phyloP scores from a whole-genome alignment of 2,797 vertebrate genomes.

The Cryptoprocta ferox region DNA sequence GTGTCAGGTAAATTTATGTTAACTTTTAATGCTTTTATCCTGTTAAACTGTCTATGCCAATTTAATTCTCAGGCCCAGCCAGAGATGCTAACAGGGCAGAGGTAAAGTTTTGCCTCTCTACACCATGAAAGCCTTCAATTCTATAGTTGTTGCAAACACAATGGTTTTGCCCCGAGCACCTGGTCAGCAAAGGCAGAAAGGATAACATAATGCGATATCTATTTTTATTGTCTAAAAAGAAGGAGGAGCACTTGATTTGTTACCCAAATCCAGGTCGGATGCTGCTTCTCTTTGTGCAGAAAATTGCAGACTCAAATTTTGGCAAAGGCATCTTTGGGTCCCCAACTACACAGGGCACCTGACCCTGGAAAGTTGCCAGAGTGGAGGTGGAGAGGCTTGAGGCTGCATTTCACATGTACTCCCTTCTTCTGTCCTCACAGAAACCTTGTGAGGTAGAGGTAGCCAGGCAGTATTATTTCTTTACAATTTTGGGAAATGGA shows the following conservation, averaged over 20 bases:
- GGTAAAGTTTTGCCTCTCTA: not conserved
- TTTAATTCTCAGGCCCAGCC: not conserved
- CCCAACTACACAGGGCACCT: not conserved
- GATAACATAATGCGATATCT: not conserved
- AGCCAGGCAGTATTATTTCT: not conserved
- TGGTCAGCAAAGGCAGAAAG: not conserved
- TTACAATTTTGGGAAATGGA: not conserved
- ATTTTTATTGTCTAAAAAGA: not conserved
- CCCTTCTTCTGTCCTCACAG: not conserved
- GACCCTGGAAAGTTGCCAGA: not conserved
- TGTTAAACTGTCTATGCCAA: not conserved
- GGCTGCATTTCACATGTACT: not conserved
- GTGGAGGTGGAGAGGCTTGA: too few relatives aligned
- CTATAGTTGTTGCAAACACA: not conserved
- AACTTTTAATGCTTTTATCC: not conserved
- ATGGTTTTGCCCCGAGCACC: not conserved
- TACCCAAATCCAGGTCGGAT: not conserved
- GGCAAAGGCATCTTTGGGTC: not conserved
- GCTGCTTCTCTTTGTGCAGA: not conserved
- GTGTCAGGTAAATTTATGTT: not conserved
- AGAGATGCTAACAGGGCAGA: not conserved
- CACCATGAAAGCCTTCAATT: not conserved
- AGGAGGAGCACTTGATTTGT: not conserved
- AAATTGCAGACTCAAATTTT: not conserved
- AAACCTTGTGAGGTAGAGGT: not conserved